Base-by-base conservation (phyloP, 2,797 vertebrate genomes). In the Sorex maritimensis region DNA sequence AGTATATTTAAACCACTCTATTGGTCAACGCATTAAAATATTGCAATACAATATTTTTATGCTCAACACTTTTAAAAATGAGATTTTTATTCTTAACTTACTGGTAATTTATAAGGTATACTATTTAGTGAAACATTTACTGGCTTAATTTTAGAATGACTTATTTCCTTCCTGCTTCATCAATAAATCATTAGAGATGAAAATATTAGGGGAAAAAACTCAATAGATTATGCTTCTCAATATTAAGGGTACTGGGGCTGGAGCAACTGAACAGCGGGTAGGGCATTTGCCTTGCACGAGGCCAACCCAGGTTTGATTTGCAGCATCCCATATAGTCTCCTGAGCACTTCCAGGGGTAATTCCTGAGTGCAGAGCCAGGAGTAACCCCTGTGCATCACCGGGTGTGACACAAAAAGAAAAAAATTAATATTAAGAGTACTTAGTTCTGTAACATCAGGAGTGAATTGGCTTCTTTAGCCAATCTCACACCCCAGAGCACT, bases 1-100 rank as follows among this genome's bases (percentile, higher is more conserved):
- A 34, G 6, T 74, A 65, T 49, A 87, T 21, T 73, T 14, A 74
- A 38, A 89, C n/a, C 21, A 5, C 28, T 63, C 26, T 86, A 86
- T 94, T 21, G 34, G 58, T 38, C 67, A 86, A 46, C n/a, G 74
- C 44, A n/a, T 71, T 88, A 75, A 83, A 88, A 81, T 91, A 65
- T 26, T n/a, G 0, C 68, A 55, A 78, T 65, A 49, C 15, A 78
- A 61, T n/a, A 58, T 61, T 84, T 38, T 71, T 30, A 44, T 68
- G 34, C 21, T 74, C 58, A 46, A 17, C 52, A 72, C 14, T 26
- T 24, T 82, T 92, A 34, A 82, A 88, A 88, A 84, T 9, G 3
- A 88, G 41, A 69, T 30, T 88, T 92, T 92, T 77, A 68, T 69
- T 73, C n/a, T 30, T 77, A 55, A 13, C 21, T 38, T 87, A 26